Evolutionary conservation across 2,113 vertebrate species (phyloP), one percentile per base, ranked within the genome.

Genomic region (Dryoscopus gambensis): DNA sequence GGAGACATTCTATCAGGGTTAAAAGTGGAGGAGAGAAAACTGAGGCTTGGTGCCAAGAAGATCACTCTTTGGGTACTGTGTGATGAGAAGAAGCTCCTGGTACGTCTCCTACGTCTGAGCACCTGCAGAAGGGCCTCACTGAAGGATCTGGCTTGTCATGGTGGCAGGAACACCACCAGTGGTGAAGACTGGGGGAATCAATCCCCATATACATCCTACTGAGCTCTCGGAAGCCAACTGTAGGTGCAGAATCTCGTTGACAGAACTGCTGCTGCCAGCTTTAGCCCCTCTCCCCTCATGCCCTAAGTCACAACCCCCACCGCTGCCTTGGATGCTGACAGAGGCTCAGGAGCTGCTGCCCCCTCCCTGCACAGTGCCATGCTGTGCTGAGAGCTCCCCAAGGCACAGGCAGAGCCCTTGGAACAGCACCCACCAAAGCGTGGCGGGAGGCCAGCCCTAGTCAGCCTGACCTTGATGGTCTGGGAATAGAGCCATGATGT

Each of bases 381-480:
- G 68, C 74, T 53, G n/a, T 47, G 70, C 79, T 74, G 64, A 71
- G 83, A 86, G 76, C 52, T 81, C 92, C 80, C 85, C 63, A 63
- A 93, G 55, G 65, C 71, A 89, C 56, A 90, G 84, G 40, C 65
- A 92, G 67, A 93, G 56, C 80, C 83, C 76, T 94, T 97, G 95
- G 92, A 97, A 84, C 69, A 87, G 88, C 77, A 93, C 76, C 88
- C 83, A 96, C 60, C 69, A 90, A 90, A 93, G 80, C 28, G 39
- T 87, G 96, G 96, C 60, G 0, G 49, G 64, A 62, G 80, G 90
- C 95, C 96, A 97, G 80, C 65, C 83, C 86, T 50, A 75, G 73
- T 87, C 88, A 89, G 93, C 73, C 89, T 96, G 96, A 94, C 96
- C 96, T 97, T 93, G 96, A 79, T 95, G 88, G 80, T 89, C 92